Conservation (phyloP, 92 coral and sea anemone species). For the Nematostella vectensis region DNA sequence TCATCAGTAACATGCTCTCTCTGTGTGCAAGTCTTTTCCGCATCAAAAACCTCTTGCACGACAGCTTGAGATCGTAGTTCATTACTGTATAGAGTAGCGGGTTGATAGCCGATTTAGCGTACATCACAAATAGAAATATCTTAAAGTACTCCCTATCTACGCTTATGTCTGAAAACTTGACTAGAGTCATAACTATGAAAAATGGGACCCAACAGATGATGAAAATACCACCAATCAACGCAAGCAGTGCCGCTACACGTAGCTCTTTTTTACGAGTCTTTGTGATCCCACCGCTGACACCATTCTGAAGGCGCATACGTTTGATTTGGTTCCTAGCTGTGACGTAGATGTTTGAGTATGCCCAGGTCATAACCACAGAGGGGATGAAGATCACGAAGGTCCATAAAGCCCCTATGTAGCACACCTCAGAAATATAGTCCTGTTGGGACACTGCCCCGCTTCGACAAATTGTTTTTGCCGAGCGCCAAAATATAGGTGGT, state of each 20-base stretch:
- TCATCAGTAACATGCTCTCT: conserved; percentile 17
- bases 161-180: conserved; percentile 58
- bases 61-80: conserved; percentile 69
- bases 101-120: conserved; percentile 85
- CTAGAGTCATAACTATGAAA: conserved; percentile 76
- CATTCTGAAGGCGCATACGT: conserved; percentile 47
- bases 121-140: conserved; percentile 78
- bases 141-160: conserved; percentile 54
- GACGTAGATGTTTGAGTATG: conserved; percentile 68
- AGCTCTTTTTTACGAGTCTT: conserved; percentile 60
- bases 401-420: conserved; percentile 75
- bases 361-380: conserved; percentile 58
- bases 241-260: conserved; percentile 84
- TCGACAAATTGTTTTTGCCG: conserved; percentile 69
- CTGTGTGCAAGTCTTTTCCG: conserved; percentile 9
- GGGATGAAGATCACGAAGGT: conserved; percentile 81
- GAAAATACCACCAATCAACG: conserved; percentile 85
- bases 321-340: conserved; percentile 70
- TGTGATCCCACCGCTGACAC: conserved; percentile 22
- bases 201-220: conserved; percentile 89
- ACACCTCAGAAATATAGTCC: conserved; percentile 58
- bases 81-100: conserved; percentile 65
- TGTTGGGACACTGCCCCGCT: conserved; percentile 82
- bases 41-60: conserved; percentile 32
- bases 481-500: conserved; percentile 84